A percentile compares a stretch with the other conserved stretches of the same genome.
Evolutionary conservation across 2,888 invertebrate species (phyloP).

Genomic region (Odontomyia ornata): DNA sequence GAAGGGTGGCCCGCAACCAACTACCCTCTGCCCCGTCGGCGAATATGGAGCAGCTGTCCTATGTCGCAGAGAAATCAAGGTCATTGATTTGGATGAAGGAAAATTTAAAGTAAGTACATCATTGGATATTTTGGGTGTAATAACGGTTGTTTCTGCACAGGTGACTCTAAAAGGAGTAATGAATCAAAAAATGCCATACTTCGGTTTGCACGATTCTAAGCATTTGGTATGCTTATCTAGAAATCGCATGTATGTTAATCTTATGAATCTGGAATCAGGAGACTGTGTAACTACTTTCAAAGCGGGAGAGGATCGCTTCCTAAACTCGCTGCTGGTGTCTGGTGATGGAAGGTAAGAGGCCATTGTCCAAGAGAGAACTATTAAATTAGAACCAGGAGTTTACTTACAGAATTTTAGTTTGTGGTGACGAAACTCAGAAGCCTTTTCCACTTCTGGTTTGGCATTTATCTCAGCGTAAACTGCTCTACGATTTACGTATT

Average conservation of each 20-base stretch:
- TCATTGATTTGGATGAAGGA: constrained; percentile 83
- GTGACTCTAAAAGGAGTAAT: constrained; percentile 84
- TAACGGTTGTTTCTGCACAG: constrained; percentile 55
- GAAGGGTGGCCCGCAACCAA: constrained; percentile 79
- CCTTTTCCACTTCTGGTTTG: constrained; percentile 90
- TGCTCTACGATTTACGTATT: constrained; percentile 86
- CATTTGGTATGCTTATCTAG: constrained; percentile 83
- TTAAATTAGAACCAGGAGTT: no score
- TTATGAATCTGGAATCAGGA: constrained; percentile 84
- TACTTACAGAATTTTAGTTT: constrained; percentile 84
- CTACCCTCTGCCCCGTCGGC: constrained; percentile 80
- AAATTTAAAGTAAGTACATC: constrained; percentile 58
- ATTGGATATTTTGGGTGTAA: neutral
- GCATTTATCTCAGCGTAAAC: constrained; percentile 84
- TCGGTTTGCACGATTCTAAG: constrained; percentile 81
- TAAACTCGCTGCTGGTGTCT: constrained; percentile 86
- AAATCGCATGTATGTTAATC: constrained; percentile 89
- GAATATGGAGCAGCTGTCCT: constrained; percentile 80
- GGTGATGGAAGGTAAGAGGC: constrained; percentile 79
- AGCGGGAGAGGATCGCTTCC: constrained; percentile 88
- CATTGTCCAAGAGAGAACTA: neutral
- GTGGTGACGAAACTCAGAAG: constrained; percentile 92
- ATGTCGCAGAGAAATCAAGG: constrained; percentile 81
- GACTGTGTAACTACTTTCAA: constrained; percentile 78
- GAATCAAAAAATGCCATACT: constrained; percentile 94